Base-by-base conservation (phyloP, 1,140 invertebrate genomes). In the Achatina immaculata region DNA sequence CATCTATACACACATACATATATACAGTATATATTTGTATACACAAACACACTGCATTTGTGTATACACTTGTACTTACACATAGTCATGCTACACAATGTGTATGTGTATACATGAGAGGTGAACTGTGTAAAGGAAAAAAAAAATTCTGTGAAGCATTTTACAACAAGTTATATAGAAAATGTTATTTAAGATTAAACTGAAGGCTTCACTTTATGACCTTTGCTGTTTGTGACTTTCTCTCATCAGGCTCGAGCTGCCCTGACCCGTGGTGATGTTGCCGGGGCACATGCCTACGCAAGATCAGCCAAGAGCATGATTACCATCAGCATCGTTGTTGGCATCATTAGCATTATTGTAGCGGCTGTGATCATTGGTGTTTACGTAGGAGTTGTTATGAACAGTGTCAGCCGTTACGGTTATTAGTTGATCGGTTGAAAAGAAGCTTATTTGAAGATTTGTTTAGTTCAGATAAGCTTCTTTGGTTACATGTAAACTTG, bases 171-270 rank as follows among this genome's bases (percentile, higher is more conserved):
- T n/a, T n/a, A n/a, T n/a, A n/a, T n/a, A n/a, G n/a, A n/a, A n/a
- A n/a, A n/a, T n/a, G n/a, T n/a, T n/a, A n/a, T n/a, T n/a, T n/a
- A n/a, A n/a, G n/a, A n/a, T n/a, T n/a, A n/a, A n/a, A n/a, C n/a
- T n/a, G n/a, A n/a, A n/a, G n/a, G n/a, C n/a, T n/a, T n/a, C n/a
- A n/a, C n/a, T n/a, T n/a, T n/a, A n/a, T n/a, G n/a, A n/a, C n/a
- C n/a, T n/a, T n/a, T n/a, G n/a, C n/a, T n/a, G n/a, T n/a, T n/a
- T n/a, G n/a, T n/a, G n/a, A n/a, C n/a, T n/a, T n/a, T n/a, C n/a
- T n/a, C n/a, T 73, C 83, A 82, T 34, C 85, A 88, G 87, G 83
- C 86, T 16, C 72, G 83, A 66, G 51, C 62, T 80, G 81, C 86
- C 0, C 62, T 83, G 74, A 84, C 84, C 31, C 68, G 85, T 34